These are phyloP conservation scores for Drosophila subobscura DNA, from an alignment of 1,140 invertebrate species.

Conservation along the genomic window DNA sequence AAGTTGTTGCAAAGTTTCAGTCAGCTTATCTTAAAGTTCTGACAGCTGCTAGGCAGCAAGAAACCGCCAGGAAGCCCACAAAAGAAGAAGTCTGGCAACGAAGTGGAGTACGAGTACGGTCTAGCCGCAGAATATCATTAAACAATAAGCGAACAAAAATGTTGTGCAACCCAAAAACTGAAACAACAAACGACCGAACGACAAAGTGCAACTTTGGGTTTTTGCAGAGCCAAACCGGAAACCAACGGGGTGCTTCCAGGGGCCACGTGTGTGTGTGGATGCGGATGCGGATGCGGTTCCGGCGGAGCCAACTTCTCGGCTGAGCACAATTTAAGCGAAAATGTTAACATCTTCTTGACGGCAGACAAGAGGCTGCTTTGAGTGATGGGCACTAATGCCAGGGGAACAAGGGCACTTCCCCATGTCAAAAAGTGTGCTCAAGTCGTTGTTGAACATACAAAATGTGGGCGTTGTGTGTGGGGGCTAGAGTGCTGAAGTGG, in stretches of 20 bases:
- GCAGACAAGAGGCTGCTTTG: conserved; percentile 59
- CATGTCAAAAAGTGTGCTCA: conserved; percentile 18
- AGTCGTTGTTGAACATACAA: conserved; percentile 3
- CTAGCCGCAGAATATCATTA: conserved; percentile 62
- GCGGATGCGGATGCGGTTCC: conserved; percentile 7
- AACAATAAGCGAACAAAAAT: conserved; percentile 58
- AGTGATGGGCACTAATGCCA: no score
- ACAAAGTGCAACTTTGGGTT: conserved; percentile 42
- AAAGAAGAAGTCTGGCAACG: background rate
- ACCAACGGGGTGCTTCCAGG: no score
- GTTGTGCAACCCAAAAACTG: conserved; percentile 16
- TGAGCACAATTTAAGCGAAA: conserved; percentile 73
- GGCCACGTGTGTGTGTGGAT: conserved; percentile 11
- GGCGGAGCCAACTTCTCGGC: conserved; percentile 30
- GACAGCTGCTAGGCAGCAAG: conserved; percentile 4
- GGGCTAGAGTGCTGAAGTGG: no score
- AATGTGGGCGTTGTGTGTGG: background rate
- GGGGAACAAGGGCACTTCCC: no score
- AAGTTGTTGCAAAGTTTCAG: conserved; percentile 45
- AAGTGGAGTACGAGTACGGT: conserved; percentile 10
- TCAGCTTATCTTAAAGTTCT: conserved; percentile 36
- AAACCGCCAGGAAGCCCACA: conserved; percentile 6
- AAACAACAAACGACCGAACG: conserved; percentile 10
- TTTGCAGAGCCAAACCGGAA: background rate
- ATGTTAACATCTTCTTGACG: conserved; percentile 81